Percentiles rank a stretch among this genome's conserved stretches.
phyloP scores from a whole-genome alignment of 92 coral and sea anemone species.

The Palythoa grandis region DNA sequence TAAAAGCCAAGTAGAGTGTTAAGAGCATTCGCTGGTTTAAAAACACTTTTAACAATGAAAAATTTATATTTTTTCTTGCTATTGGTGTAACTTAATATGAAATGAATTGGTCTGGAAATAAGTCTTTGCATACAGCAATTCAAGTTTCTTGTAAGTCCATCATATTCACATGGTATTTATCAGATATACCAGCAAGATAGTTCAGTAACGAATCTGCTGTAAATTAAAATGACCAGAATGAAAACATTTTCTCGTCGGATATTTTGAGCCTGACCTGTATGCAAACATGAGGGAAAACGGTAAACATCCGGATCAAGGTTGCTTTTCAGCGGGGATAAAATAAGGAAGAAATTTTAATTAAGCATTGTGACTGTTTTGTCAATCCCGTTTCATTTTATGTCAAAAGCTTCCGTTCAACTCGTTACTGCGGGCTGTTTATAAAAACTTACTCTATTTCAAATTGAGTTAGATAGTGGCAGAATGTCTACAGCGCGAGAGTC shows the following conservation, averaged over 20 bases:
- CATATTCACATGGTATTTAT: too few species aligned
- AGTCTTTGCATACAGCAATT: neutral
- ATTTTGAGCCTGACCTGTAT: neutral
- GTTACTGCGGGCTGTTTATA: too few species aligned
- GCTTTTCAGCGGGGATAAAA: neutral
- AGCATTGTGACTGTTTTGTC: neutral
- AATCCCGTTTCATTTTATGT: neutral
- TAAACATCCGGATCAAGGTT: neutral
- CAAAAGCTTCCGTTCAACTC: neutral
- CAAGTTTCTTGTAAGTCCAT: neutral
- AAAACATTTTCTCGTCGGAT: conserved; percentile 7
- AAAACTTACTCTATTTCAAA: too few species aligned
- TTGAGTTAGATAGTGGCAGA: too few species aligned
- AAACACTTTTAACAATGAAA: too few species aligned
- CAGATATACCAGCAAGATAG: too few species aligned
- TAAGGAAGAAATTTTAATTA: neutral
- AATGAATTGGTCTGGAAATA: neutral
- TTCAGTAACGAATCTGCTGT: too few species aligned
- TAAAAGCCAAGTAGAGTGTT: too few species aligned
- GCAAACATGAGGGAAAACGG: neutral
- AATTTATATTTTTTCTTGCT: too few species aligned
- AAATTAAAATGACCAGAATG: neutral
- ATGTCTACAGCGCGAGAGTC: too few species aligned
- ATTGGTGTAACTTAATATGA: neutral
- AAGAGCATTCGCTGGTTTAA: too few species aligned